A percentile compares a stretch with the other conserved stretches of the same genome.
Conservation (phyloP, 2,113 vertebrate genomes). For the Ageneiosus marmoratus region DNA sequence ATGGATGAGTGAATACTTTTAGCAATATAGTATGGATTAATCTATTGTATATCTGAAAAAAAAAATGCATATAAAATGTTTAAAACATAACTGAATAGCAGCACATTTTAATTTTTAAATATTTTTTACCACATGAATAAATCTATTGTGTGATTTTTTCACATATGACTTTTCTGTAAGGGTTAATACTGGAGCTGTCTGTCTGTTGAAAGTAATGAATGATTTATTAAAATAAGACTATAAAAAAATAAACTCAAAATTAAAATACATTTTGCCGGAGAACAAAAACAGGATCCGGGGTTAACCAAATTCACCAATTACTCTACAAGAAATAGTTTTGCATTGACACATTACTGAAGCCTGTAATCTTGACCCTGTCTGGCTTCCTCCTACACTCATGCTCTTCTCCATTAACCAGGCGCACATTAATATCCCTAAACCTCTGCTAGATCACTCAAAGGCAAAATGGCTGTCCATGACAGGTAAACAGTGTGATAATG, state of each 20-base stretch:
- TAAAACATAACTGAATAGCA: not conserved
- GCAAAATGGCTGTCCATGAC: conserved; percentile 46
- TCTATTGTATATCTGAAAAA: not conserved
- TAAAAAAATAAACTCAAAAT: not conserved
- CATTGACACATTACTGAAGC: not conserved
- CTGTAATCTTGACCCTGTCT: conserved; percentile 19
- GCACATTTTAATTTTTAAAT: not conserved
- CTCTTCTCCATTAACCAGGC: conserved; percentile 42
- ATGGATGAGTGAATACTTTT: too few relatives aligned
- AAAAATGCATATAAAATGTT: not conserved
- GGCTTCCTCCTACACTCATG: conserved; percentile 30
- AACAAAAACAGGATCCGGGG: not conserved
- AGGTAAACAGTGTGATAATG: conserved; percentile 52
- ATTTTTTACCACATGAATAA: not conserved
- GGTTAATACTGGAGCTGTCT: not conserved
- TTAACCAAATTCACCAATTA: conserved; percentile 15
- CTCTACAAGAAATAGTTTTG: not conserved
- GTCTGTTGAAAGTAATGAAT: too few relatives aligned
- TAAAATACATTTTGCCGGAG: not conserved
- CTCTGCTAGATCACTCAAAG: conserved; percentile 47
- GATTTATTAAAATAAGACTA: not conserved
- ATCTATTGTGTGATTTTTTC: not conserved
- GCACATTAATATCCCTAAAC: conserved; percentile 44
- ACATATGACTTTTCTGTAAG: not conserved
- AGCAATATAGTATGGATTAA: too few relatives aligned